phyloP scores from a whole-genome alignment of 2,888 invertebrate species.

The Fissipunctia ypsillon region DNA sequence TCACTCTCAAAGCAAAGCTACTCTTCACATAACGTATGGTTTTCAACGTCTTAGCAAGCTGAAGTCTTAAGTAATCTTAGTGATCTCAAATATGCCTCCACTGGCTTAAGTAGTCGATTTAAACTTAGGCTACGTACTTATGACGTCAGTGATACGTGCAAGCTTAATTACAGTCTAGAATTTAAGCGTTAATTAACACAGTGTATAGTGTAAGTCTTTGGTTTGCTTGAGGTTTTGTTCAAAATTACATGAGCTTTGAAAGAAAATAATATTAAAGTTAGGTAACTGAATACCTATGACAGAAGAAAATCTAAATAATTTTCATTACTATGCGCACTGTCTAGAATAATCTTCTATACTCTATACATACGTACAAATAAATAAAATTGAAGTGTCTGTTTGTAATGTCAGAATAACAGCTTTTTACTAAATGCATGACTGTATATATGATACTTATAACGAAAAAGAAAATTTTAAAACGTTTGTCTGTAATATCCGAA shows the following conservation, averaged over 20 bases:
- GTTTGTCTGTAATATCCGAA: no score
- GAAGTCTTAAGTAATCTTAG: constrained; percentile 53
- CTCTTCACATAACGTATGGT: constrained; percentile 19
- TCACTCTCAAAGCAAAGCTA: constrained; percentile 3
- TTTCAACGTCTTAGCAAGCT: constrained; percentile 28
- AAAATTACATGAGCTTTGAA: background rate
- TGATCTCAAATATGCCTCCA: constrained; percentile 57
- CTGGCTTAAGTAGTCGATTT: constrained; percentile 54
- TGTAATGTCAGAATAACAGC: no score
- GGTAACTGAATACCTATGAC: no score
- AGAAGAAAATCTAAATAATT: background rate
- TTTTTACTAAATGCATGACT: no score
- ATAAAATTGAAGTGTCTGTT: no score
- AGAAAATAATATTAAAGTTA: background rate
- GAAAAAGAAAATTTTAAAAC: no score
- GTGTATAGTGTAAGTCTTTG: background rate
- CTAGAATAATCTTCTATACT: no score
- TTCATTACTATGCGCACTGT: background rate
- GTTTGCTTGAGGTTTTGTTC: background rate
- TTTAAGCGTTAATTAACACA: constrained; percentile 22
- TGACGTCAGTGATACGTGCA: constrained; percentile 31
- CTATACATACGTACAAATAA: no score
- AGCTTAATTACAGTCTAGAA: constrained; percentile 38
- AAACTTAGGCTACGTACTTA: constrained; percentile 31
- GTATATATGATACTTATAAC: no score